A percentile compares a stretch with the other conserved stretches of the same genome.
phyloP scores from a whole-genome alignment of 2,113 vertebrate species.

The Halichoerus grypus region DNA sequence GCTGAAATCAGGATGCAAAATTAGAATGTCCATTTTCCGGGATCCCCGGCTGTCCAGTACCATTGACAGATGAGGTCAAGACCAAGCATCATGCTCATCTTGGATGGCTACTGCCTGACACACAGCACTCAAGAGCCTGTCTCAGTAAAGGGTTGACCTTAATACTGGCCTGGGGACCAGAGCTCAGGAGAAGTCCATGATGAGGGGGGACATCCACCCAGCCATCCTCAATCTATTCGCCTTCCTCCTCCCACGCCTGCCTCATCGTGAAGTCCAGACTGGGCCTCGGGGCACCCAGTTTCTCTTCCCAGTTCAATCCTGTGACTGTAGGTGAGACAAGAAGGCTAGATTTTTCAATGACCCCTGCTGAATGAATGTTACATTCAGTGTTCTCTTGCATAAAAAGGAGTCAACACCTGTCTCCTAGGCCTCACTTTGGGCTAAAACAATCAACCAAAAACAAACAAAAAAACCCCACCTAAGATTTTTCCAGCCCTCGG shows the following conservation, averaged over 20 bases:
- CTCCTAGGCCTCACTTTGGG: neutral
- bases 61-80: rapidly evolving
- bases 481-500: neutral
- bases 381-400: neutral
- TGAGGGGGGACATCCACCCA: too few species aligned
- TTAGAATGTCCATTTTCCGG: too few species aligned
- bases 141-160: neutral
- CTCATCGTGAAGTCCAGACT: neutral
- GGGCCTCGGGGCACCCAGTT: neutral
- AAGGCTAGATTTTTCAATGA: neutral
- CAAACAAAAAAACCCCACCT: neutral
- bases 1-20: neutral
- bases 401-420: neutral
- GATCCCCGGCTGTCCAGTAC: neutral
- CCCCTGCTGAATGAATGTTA: neutral
- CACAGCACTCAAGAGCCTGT: neutral
- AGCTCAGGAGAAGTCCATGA: neutral
- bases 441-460: neutral
- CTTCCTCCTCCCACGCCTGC: neutral
- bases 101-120: neutral
- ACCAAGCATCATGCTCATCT: neutral
- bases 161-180: neutral
- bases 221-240: rapidly evolving
- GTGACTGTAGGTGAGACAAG: neutral
- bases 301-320: neutral